Evolutionary conservation across 2,797 vertebrate genomes (phyloP).

Genomic region (Falco berigora): DNA sequence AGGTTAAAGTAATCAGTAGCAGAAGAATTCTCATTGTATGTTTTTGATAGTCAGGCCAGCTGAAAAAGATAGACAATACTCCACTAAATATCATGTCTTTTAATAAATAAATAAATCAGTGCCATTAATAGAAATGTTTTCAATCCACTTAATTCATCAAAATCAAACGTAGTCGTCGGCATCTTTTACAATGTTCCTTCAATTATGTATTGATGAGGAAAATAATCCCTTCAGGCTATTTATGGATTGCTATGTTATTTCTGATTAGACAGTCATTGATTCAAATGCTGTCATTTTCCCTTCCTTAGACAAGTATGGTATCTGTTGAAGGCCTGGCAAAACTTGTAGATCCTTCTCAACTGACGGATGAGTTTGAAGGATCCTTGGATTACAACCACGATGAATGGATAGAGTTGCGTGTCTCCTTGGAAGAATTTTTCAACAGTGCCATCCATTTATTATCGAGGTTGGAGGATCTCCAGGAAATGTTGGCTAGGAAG

Average conservation of each 20-base stretch:
- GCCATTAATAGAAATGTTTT: background rate
- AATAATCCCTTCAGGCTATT: background rate
- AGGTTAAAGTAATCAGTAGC: background rate
- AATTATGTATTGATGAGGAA: background rate
- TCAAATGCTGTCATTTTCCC: background rate
- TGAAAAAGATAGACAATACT: background rate
- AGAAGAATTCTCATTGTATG: background rate
- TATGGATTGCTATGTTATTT: background rate
- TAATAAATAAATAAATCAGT: background rate
- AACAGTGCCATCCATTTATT: conserved; percentile 91
- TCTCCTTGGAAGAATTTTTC: conserved; percentile 95
- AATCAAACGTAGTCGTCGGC: background rate
- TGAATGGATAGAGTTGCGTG: conserved; percentile 94
- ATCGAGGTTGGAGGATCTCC: conserved; percentile 91
- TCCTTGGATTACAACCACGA: conserved; percentile 98
- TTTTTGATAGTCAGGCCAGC: background rate
- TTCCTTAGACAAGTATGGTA: conserved; percentile 91
- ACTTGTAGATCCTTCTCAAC: conserved; percentile 95
- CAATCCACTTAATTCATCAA: background rate
- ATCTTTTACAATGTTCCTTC: background rate
- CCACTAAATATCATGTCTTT: background rate
- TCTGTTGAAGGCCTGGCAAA: conserved; percentile 96
- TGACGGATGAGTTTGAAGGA: conserved; percentile 96
- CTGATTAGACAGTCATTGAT: background rate
- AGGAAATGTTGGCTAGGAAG: conserved; percentile 93